Evolutionary conservation across 2,888 invertebrate genomes (phyloP).

Genomic region (Torymus aiolomorphi): DNA sequence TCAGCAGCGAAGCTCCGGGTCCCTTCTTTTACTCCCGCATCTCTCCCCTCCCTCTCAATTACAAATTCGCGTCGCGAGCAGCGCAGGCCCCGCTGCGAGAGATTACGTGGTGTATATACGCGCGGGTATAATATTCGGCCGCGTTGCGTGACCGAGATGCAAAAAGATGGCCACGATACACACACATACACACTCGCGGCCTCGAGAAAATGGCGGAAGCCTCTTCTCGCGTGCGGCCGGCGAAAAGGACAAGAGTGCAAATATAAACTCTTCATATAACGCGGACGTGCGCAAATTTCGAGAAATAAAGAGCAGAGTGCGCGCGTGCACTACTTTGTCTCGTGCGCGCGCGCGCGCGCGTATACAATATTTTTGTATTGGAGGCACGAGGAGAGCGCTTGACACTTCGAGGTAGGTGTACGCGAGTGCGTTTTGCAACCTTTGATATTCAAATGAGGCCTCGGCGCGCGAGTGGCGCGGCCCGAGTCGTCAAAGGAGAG

Average conservation of each 20-base stretch:
- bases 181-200: not conserved
- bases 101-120: slow-evolving; percentile 15
- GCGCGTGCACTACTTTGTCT: too few species aligned
- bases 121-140: slow-evolving; percentile 31
- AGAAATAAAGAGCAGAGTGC: slow-evolving; percentile 7
- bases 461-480: too few species aligned
- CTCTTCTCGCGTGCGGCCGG: not conserved
- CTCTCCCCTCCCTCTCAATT: too few species aligned
- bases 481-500: too few species aligned
- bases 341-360: too few species aligned
- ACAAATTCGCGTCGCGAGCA: slow-evolving; percentile 31
- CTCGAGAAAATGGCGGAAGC: slow-evolving; percentile 44
- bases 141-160: slow-evolving; percentile 54
- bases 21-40: too few species aligned
- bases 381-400: too few species aligned
- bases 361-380: too few species aligned
- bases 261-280: slow-evolving; percentile 24
- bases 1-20: too few species aligned
- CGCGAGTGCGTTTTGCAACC: too few species aligned
- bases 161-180: slow-evolving; percentile 40
- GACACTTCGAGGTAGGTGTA: too few species aligned
- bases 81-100: slow-evolving; percentile 12
- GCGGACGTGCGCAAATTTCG: slow-evolving; percentile 42
- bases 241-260: not conserved
- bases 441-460: too few species aligned